These are phyloP conservation scores for Cisticola juncidis DNA, from an alignment of 2,113 vertebrate species.

Conservation along the genomic window DNA sequence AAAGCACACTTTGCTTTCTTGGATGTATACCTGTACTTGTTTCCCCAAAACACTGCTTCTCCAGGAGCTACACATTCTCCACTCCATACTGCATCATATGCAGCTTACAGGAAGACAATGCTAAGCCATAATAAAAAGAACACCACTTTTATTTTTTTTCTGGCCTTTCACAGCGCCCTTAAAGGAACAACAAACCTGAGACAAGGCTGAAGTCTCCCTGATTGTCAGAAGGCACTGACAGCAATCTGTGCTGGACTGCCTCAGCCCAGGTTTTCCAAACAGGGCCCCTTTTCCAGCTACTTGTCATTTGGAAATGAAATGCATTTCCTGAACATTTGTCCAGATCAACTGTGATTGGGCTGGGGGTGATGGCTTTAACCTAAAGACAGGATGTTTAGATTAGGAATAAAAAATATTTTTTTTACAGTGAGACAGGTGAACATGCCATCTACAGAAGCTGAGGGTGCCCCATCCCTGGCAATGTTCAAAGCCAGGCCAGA, in stretches of 20 bases:
- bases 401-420: background rate
- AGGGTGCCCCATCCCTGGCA: background rate
- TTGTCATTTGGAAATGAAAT: background rate
- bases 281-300: background rate
- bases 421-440: background rate
- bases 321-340: background rate
- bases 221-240: background rate
- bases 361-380: background rate
- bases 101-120: background rate
- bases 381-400: background rate
- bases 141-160: background rate
- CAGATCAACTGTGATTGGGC: background rate
- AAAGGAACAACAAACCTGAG: background rate
- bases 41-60: accelerated
- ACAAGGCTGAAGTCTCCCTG: background rate
- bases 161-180: background rate
- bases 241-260: background rate
- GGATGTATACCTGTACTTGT: background rate
- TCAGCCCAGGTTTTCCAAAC: background rate
- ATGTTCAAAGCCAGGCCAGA: background rate
- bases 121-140: background rate
- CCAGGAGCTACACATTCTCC: background rate
- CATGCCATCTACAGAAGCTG: background rate
- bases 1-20: background rate
- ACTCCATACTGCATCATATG: background rate